Evolutionary conservation across 35 echinoderm and acorn worm genomes (phyloP).

Genomic region (Strongylocentrotus purpuratus): DNA sequence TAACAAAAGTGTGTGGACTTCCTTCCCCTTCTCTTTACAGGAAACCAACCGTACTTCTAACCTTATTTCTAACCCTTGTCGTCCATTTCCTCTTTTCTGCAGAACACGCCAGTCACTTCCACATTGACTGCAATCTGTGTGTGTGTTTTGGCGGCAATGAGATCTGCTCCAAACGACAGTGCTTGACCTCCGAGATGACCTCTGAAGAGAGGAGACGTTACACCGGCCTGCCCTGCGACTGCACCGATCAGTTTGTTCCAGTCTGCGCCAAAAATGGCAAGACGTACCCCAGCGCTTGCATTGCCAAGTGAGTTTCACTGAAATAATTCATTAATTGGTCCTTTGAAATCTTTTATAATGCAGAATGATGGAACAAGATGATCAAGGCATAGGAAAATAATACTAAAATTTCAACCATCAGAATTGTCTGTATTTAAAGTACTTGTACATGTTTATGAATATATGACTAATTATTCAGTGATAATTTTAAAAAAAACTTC

Average conservation of each 20-base stretch:
- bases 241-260: conserved; percentile 91
- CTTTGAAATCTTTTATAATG: too few relatives aligned
- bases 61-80: too few relatives aligned
- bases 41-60: too few relatives aligned
- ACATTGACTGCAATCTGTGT: conserved; percentile 91
- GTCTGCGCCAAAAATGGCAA: conserved; percentile 93
- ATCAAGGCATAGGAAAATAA: not conserved
- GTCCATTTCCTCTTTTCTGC: conserved; percentile 2
- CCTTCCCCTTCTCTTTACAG: too few relatives aligned
- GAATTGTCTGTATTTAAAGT: too few relatives aligned
- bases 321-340: not conserved
- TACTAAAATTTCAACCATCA: too few relatives aligned
- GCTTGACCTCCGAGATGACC: conserved; percentile 53
- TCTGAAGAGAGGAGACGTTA: conserved; percentile 69
- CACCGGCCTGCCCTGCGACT: conserved; percentile 89
- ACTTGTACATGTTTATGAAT: too few relatives aligned
- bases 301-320: conserved; percentile 75
- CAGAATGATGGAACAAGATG: too few relatives aligned
- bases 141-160: conserved; percentile 78
- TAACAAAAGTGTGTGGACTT: too few relatives aligned
- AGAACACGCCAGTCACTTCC: conserved; percentile 90
- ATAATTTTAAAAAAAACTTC: too few relatives aligned
- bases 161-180: conserved; percentile 92
- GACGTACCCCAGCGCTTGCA: conserved; percentile 96
- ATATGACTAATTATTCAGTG: too few relatives aligned